These are phyloP conservation scores for Platygyra sinensis DNA, from an alignment of 64 coral and sea anemone species.

Conservation along the genomic window DNA sequence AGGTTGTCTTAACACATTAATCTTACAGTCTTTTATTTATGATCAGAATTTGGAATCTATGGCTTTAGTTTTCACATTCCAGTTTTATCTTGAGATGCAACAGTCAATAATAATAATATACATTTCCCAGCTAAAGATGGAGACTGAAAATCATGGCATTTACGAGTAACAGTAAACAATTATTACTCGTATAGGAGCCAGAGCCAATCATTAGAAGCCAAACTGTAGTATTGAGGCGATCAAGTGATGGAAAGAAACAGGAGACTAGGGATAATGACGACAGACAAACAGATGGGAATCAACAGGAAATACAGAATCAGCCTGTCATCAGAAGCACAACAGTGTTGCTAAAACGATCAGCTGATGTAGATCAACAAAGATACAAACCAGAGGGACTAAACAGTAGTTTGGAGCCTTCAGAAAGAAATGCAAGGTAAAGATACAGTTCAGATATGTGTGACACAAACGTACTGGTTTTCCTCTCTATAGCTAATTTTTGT, in stretches of 20 bases:
- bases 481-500: too few species aligned
- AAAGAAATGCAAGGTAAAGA: background rate
- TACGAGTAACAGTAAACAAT: too few species aligned
- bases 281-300: background rate
- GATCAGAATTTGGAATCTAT: too few species aligned
- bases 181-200: constrained; percentile 11
- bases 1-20: background rate
- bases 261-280: background rate
- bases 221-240: constrained; percentile 67
- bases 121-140: too few species aligned
- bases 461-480: background rate
- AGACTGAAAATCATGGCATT: too few species aligned
- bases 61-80: too few species aligned
- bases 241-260: constrained; percentile 22
- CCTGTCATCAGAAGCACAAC: constrained; percentile 7
- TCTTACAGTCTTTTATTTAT: too few species aligned
- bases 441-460: background rate
- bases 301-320: background rate
- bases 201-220: constrained; percentile 78
- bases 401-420: too few species aligned
- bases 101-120: too few species aligned
- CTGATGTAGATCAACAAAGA: background rate
- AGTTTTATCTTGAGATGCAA: too few species aligned
- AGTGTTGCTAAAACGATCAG: background rate
- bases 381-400: background rate